phyloP scores from a whole-genome alignment of 2,797 vertebrate species.

The Hemitrygon akajei region DNA sequence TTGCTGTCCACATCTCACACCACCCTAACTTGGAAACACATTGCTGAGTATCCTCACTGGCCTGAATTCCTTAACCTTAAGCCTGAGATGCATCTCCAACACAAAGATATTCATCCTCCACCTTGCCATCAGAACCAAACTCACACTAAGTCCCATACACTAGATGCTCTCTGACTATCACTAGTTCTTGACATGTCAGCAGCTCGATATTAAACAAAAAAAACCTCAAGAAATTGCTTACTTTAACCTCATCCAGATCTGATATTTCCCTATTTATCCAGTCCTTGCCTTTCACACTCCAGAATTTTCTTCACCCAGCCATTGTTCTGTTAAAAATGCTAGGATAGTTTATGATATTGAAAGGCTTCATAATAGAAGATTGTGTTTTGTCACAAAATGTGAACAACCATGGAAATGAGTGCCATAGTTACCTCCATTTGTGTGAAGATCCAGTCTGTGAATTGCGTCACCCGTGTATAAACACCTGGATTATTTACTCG shows the following conservation, averaged over 20 bases:
- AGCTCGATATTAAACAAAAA: not conserved
- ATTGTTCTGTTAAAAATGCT: not conserved
- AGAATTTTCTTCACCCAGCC: not conserved
- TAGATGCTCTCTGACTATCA: not conserved
- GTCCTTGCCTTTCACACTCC: not conserved
- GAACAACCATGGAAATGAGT: too few species aligned
- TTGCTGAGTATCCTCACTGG: too few species aligned
- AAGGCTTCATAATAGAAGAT: not conserved
- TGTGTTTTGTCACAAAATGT: not conserved
- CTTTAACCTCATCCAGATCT: too few species aligned
- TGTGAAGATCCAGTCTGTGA: slow-evolving; percentile 77
- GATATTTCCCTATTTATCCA: not conserved
- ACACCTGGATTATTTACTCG: slow-evolving; percentile 71
- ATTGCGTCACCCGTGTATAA: slow-evolving; percentile 68
- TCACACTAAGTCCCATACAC: not conserved
- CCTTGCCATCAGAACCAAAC: not conserved
- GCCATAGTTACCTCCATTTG: slow-evolving; percentile 70
- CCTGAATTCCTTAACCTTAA: too few species aligned
- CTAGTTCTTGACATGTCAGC: not conserved
- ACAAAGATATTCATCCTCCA: too few species aligned
- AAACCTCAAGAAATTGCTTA: not conserved
- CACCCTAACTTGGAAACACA: too few species aligned
- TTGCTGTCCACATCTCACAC: too few species aligned
- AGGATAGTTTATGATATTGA: not conserved
- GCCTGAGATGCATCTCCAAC: too few species aligned